Evolutionary conservation across 2,797 vertebrate species (phyloP).

Genomic region (Xerus rutilus): DNA sequence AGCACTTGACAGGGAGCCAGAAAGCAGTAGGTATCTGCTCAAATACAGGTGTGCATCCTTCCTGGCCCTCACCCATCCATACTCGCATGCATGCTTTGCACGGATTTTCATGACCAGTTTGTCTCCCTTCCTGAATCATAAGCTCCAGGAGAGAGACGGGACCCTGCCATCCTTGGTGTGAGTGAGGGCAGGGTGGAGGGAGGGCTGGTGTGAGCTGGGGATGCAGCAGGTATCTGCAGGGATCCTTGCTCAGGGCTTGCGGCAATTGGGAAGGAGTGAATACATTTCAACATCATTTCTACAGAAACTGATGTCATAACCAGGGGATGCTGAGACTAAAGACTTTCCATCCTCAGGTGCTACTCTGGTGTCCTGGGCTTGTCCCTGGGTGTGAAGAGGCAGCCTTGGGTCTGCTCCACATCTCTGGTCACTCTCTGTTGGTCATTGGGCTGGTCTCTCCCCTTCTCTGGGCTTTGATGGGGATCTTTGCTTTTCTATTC

Average conservation of each 20-base stretch:
- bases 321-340: not conserved
- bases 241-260: not conserved
- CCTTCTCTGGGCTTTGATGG: not conserved
- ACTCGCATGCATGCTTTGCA: no score
- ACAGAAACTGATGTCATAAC: not conserved
- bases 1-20: not conserved
- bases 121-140: not conserved
- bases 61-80: not conserved
- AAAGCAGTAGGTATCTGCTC: not conserved
- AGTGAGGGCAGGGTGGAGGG: not conserved
- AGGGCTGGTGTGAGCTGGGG: not conserved
- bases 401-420: not conserved
- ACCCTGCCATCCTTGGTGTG: not conserved
- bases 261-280: not conserved
- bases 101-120: not conserved
- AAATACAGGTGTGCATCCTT: not conserved
- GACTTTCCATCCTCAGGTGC: not conserved
- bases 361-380: not conserved
- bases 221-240: fast-evolving
- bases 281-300: not conserved
- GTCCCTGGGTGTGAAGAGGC: not conserved
- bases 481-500: not conserved
- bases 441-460: not conserved
- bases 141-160: not conserved
- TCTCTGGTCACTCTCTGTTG: not conserved